These are phyloP conservation scores for Holocentrus rufus DNA, from an alignment of 2,797 vertebrate genomes.

Conservation along the genomic window DNA sequence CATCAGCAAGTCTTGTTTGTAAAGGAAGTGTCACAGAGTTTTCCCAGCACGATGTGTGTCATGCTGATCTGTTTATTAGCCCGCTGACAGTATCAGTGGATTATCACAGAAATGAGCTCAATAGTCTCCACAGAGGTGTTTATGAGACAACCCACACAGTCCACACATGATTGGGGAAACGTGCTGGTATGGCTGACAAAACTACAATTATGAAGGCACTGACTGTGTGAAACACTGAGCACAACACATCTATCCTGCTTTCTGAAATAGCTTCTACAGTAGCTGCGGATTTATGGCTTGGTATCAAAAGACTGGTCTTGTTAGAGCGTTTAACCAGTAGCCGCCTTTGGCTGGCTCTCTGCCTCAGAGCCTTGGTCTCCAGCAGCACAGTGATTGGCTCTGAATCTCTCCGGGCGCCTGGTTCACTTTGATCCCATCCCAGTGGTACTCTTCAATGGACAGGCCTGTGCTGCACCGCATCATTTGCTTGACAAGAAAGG, in stretches of 20 bases:
- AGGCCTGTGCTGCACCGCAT: slow-evolving; percentile 80
- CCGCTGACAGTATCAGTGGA: slow-evolving; percentile 53
- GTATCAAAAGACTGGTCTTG: slow-evolving; percentile 22
- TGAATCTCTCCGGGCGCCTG: slow-evolving; percentile 28
- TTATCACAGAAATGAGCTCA: slow-evolving; percentile 63
- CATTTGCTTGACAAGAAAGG: slow-evolving; percentile 87
- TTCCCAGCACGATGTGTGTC: slow-evolving; percentile 56
- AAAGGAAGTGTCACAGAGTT: slow-evolving; percentile 35
- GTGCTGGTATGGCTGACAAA: background rate
- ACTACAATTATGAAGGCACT: slow-evolving; percentile 14
- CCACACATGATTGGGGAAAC: slow-evolving; percentile 14
- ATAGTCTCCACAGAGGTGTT: slow-evolving; percentile 70
- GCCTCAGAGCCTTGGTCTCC: slow-evolving; percentile 25
- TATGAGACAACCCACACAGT: slow-evolving; percentile 63
- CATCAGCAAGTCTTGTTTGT: slow-evolving; percentile 24
- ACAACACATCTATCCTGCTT: background rate
- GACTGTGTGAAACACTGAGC: background rate
- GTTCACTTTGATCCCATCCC: slow-evolving; percentile 56
- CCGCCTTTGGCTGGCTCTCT: slow-evolving; percentile 27
- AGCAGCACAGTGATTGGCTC: slow-evolving; percentile 54
- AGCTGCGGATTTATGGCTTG: background rate
- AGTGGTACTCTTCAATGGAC: slow-evolving; percentile 61
- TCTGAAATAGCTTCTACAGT: slow-evolving; percentile 1
- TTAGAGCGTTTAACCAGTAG: slow-evolving; percentile 19
- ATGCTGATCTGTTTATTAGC: slow-evolving; percentile 76